Percentiles rank a stretch among this genome's conserved stretches.
Evolutionary conservation across 2,888 invertebrate genomes (phyloP).

Genomic region (Habroteleia sp.): DNA sequence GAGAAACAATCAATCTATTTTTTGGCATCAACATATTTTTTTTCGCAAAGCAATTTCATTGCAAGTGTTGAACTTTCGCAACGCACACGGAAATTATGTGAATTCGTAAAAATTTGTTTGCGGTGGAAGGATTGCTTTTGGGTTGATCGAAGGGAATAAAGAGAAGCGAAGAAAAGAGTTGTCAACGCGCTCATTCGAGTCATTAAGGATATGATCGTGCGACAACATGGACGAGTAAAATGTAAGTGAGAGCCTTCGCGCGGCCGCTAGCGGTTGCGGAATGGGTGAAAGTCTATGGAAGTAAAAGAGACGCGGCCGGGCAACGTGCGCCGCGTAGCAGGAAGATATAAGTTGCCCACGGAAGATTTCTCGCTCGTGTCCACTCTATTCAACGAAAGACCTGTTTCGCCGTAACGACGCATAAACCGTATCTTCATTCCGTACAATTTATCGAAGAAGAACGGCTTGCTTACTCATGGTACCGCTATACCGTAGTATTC

Average conservation of each 20-base stretch:
- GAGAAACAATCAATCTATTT: too few species aligned
- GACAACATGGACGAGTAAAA: conserved; percentile 32
- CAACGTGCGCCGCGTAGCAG: conserved; percentile 35
- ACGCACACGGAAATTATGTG: too few species aligned
- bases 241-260: conserved; percentile 46
- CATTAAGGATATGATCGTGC: conserved; percentile 28
- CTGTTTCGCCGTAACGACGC: conserved; percentile 48
- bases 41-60: too few species aligned
- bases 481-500: conserved; percentile 71
- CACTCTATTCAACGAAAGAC: conserved; percentile 56
- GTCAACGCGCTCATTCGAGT: conserved; percentile 13
- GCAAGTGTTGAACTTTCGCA: too few species aligned
- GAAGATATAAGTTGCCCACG: conserved; percentile 57
- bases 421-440: conserved; percentile 51
- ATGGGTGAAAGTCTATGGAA: conserved; percentile 55
- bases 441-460: conserved; percentile 64
- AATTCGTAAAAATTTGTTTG: too few species aligned
- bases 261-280: conserved; percentile 12
- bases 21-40: too few species aligned
- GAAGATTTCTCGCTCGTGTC: conserved; percentile 44
- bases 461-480: conserved; percentile 75
- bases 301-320: conserved; percentile 30
- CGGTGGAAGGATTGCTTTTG: too few species aligned
- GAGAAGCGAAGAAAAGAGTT: conserved; percentile 17
- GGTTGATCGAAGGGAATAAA: too few species aligned